Evolutionary conservation across 2,888 invertebrate species (phyloP), one percentile per base, ranked within the genome.

Genomic region (Mechanitis mazaeus): DNA sequence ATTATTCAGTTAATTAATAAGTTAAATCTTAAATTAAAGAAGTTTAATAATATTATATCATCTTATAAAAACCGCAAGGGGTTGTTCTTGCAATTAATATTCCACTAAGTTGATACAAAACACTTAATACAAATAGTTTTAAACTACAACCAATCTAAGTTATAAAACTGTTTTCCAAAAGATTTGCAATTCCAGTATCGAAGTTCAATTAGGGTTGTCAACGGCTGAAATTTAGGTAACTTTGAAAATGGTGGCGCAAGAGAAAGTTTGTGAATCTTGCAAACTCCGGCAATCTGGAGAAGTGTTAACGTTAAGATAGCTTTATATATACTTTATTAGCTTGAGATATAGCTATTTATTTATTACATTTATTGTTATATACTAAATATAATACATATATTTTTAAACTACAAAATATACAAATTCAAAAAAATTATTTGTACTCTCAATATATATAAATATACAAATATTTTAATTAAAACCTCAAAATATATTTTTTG

Each of bases 181-280:
- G 33, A 56, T 46, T 58, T 53, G 38, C 35, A 50, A 50, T 47
- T 57, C 55, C 67, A 61, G 65, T 72, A 71, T 72, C 70, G 67
- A 66, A 61, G 66, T 68, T 68, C 73, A 72, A 72, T 72, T 72
- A 72, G 70, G 66, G 60, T 65, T 72, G 72, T 74, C 73, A 68
- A 62, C 70, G 70, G 63, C 66, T 61, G 56, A 62, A 65, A 66
- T 66, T 65, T 61, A 60, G 59, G 55, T 55, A 64, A 67, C 64
- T 67, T 67, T 59, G 50, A n/a, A 47, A 60, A 66, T 64, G 62
- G 64, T 61, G 60, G 46, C 53, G 63, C 55, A 59, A 61, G 67
- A 62, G 54, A 63, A 64, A 66, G 63, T 67, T 69, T 58, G 54
- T 31, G 58, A 67, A 67, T 65, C 68, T 61, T 28, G 58, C 33